These are phyloP conservation scores for Pangasius sanitwongsei DNA, from an alignment of 2,797 vertebrate species.

Conservation along the genomic window DNA sequence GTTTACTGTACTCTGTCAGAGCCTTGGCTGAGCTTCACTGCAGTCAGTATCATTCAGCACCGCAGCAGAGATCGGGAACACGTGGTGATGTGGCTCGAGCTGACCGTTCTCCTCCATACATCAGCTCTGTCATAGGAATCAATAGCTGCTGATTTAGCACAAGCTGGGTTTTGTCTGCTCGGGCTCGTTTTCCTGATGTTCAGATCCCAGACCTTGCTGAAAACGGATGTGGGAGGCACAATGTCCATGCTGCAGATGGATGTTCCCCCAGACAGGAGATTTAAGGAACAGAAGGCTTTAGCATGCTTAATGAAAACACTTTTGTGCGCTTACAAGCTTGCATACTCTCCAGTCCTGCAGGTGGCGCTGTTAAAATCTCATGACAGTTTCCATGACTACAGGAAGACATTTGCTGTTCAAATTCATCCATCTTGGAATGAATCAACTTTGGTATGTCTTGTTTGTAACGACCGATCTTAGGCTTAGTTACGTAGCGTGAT, in stretches of 20 bases:
- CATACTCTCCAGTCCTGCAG: not conserved
- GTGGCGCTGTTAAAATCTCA: not conserved
- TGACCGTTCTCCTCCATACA: conserved; percentile 6
- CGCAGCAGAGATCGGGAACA: conserved; percentile 3
- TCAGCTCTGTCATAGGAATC: conserved; percentile 44
- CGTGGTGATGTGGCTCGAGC: conserved; percentile 1
- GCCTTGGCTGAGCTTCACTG: conserved; percentile 16
- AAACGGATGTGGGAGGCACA: not conserved
- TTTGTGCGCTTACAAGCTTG: not conserved
- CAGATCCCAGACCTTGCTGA: not conserved
- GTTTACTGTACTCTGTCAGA: conserved; percentile 26
- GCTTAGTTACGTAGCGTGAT: no score
- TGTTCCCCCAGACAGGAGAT: not conserved
- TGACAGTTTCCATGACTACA: not conserved
- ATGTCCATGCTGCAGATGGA: not conserved
- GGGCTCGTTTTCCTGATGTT: not conserved
- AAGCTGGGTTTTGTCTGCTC: conserved; percentile 24
- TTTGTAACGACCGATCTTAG: not conserved
- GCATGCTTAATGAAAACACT: not conserved
- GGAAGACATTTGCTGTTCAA: not conserved
- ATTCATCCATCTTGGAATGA: not conserved
- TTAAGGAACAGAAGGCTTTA: not conserved
- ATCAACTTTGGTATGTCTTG: not conserved
- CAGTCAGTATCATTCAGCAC: conserved; percentile 38
- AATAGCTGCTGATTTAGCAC: conserved; percentile 33